These are phyloP conservation scores for Mormyrops boulengeri DNA, from an alignment of 2,797 vertebrate genomes.

Conservation along the genomic window DNA sequence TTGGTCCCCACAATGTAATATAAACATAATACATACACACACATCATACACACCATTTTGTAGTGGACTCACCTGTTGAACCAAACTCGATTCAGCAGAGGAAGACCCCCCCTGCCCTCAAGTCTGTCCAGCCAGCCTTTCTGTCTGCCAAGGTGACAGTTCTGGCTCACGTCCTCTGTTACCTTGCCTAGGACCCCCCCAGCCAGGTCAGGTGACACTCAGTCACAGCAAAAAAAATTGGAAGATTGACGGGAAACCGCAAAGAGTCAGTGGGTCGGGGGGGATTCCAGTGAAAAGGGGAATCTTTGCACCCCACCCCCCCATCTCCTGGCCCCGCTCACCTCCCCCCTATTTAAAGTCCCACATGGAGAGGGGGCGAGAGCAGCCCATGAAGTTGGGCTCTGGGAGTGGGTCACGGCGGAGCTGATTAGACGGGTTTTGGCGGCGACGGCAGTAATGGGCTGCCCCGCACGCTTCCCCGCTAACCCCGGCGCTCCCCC, in stretches of 20 bases:
- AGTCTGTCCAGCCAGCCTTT: neutral
- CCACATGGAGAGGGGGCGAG: constrained; percentile 51
- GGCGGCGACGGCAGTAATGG: constrained; percentile 86
- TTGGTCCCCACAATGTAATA: too few relatives aligned
- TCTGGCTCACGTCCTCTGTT: neutral
- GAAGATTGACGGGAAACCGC: neutral
- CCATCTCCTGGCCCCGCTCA: constrained; percentile 50
- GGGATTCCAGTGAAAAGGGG: constrained; percentile 55
- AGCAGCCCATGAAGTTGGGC: constrained; percentile 77
- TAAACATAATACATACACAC: neutral
- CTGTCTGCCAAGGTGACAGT: neutral
- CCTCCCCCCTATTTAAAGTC: constrained; percentile 55
- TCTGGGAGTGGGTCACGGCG: constrained; percentile 60
- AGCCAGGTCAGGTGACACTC: neutral
- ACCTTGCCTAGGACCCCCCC: neutral
- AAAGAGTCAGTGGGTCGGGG: constrained; percentile 44
- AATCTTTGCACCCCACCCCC: constrained; percentile 53
- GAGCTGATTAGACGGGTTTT: constrained; percentile 98
- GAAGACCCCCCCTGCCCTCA: neutral
- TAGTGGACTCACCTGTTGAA: neutral
- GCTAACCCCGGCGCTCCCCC: constrained; percentile 78
- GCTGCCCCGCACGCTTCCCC: constrained; percentile 83
- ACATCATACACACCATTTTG: neutral
- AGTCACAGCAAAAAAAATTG: neutral
- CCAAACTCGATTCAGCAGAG: neutral